Evolutionary conservation across 2,888 invertebrate species (phyloP), one percentile per base, ranked within the genome.

Genomic region (Lamellibrachia satsuma): DNA sequence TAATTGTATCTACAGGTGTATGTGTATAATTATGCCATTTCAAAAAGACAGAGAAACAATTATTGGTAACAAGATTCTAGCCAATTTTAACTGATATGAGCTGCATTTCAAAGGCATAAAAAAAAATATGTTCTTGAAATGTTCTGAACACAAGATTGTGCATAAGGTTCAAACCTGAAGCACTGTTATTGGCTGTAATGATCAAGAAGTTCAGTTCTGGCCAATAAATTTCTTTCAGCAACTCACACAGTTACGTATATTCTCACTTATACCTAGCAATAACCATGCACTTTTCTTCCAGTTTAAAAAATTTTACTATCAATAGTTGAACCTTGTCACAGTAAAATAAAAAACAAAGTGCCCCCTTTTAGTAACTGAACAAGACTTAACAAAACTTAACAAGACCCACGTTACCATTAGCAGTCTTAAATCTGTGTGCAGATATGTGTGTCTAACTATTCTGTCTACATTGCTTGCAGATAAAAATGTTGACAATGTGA

Each of bases 401-500:
- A 75, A 75, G 22, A 75, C 75, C 75, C 75, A 75, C 15, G 75
- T 75, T 75, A 22, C 75, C 75, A 39, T 39, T 39, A 39, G 39
- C 39, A 75, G 75, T 75, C 75, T 22, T 75, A 75, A 75, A 75
- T 75, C 75, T 75, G 75, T 75, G 75, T 75, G 75, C 75, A 75
- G 22, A 75, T 75, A 75, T 75, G 75, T 75, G 75, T 15, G 75
- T 75, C 75, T 75, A 75, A 75, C 75, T 6, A 75, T 11, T 22
- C 22, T 75, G 75, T 75, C 75, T 75, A 75, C 22, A 75, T n/a
- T 0, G 75, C 75, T 75, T 22, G 75, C 75, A 22, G 75, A 75
- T 75, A 75, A 75, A 75, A 75, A 75, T 75, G 75, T 75, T 75
- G 75, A 75, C 75, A 75, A 75, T 75, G 75, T 75, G 75, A 75